A percentile compares a stretch with the other conserved stretches of the same genome.
phyloP scores from a whole-genome alignment of 2,113 vertebrate species.

The Campylomormyrus tamandua region DNA sequence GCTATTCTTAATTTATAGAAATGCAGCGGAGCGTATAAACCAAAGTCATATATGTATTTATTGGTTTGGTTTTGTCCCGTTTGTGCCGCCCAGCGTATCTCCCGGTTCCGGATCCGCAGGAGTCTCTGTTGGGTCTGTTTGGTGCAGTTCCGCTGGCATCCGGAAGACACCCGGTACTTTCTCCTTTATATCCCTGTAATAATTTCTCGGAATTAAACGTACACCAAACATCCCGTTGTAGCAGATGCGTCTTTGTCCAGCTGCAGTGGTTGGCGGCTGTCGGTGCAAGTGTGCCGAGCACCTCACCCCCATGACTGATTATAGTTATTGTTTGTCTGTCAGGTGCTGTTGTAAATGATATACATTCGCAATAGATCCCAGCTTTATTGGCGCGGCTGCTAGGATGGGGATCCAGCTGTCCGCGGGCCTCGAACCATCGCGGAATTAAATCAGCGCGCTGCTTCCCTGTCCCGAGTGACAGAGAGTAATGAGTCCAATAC shows the following conservation, averaged over 20 bases:
- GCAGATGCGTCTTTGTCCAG: slow-evolving; percentile 44
- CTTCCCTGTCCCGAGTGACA: slow-evolving; percentile 42
- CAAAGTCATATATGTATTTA: not conserved
- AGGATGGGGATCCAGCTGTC: slow-evolving; percentile 52
- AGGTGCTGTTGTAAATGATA: slow-evolving; percentile 54
- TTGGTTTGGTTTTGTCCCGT: not conserved
- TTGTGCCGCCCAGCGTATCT: not conserved
- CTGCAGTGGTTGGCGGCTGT: not conserved
- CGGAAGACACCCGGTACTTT: not conserved
- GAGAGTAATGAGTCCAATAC: slow-evolving; percentile 64
- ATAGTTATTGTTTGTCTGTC: slow-evolving; percentile 58
- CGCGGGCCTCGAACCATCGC: slow-evolving; percentile 45
- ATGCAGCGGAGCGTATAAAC: not conserved
- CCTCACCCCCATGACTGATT: slow-evolving; percentile 37
- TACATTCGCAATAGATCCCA: slow-evolving; percentile 31
- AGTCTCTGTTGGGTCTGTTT: not conserved
- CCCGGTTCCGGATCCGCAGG: not conserved
- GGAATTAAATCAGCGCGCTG: slow-evolving; percentile 53
- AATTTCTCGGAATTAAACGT: slow-evolving; percentile 4
- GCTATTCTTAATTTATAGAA: not conserved
- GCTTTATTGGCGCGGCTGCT: slow-evolving; percentile 57
- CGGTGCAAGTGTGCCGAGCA: slow-evolving; percentile 1
- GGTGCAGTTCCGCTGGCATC: not conserved
- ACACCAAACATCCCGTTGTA: slow-evolving; percentile 38
- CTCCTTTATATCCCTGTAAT: not conserved